Evolutionary conservation across 2,888 invertebrate species (phyloP), one percentile per base, ranked within the genome.

Genomic region (Bursaphelenchus okinawaensis): DNA sequence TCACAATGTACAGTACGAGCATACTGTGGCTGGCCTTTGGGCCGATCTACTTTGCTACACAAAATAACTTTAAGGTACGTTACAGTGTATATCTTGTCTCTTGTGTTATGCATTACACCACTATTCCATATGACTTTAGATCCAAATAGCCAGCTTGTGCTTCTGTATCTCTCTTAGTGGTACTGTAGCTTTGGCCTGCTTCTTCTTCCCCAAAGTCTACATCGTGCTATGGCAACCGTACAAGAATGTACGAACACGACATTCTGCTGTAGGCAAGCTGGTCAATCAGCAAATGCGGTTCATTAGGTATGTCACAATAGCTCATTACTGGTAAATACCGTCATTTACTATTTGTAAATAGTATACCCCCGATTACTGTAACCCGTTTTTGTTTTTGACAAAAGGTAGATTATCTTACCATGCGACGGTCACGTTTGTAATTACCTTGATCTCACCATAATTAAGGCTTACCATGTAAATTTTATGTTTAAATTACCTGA

Each of bases 1-100:
- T 90, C 78, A 89, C 90, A 4, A 90, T 90, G 90, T 90, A 90
- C 82, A 89, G 89, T 0, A 90, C 90, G 0, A 90, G 90, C 81
- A 90, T 90, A 68, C 88, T 90, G 24, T 90, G 90, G 90, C 85
- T 90, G 29, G 88, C 89, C 19, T 86, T 86, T 72, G 83, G 77
- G 40, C 85, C 86, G n/a, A 85, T 86, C 62, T 86, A 86, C 76
- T 86, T 85, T 72, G 86, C 85, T 52, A 86, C 85, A 8, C 81
- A 84, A 65, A 84, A 85, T 73, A 84, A 85, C 66, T 85, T 85
- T 72, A 80, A 84, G 83, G 86, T 85, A 69, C 77, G 83, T 79
- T 64, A n/a, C n/a, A 51, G 19, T 54, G 22, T 63, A 6, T 65
- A 19, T 16, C 20, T 62, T 4, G 59, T 27, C n/a, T 19, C 28